Conservation (phyloP, 2,797 vertebrate species). For the Aplochiton taeniatus region DNA sequence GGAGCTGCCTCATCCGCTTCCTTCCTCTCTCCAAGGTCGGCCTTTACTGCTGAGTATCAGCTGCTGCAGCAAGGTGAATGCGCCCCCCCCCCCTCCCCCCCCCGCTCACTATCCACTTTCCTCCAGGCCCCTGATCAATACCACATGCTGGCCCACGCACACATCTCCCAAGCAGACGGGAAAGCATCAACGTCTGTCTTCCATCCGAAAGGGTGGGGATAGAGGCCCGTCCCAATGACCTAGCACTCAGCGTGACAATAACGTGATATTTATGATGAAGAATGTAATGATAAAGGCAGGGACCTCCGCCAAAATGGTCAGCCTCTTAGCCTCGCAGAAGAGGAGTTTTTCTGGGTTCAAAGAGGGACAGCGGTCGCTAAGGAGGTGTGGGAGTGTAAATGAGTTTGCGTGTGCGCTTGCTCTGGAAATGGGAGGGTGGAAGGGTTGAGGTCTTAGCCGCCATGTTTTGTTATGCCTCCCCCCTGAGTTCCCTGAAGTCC, state of each 20-base stretch:
- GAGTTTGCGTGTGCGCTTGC: background rate
- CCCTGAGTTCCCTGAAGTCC: background rate
- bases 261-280: slow-evolving; percentile 27
- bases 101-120: slow-evolving; percentile 51
- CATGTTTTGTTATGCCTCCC: slow-evolving; percentile 6
- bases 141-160: slow-evolving; percentile 40
- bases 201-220: slow-evolving; percentile 38
- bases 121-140: slow-evolving; percentile 51
- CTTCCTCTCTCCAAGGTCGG: slow-evolving; percentile 28
- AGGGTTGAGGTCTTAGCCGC: background rate
- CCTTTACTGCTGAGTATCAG: slow-evolving; percentile 61
- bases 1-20: slow-evolving; percentile 37
- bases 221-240: slow-evolving; percentile 27
- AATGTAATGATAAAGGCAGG: background rate
- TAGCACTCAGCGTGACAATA: slow-evolving; percentile 34
- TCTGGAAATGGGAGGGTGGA: background rate
- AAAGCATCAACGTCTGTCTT: slow-evolving; percentile 30
- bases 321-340: no score
- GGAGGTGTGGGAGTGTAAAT: no score
- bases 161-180: slow-evolving; percentile 21
- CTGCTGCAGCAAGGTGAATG: slow-evolving; percentile 54
- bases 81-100: slow-evolving; percentile 56
- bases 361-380: no score
- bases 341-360: no score
- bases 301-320: background rate